Base-by-base conservation (phyloP, 2,797 vertebrate species). In the Cygnus olor region DNA sequence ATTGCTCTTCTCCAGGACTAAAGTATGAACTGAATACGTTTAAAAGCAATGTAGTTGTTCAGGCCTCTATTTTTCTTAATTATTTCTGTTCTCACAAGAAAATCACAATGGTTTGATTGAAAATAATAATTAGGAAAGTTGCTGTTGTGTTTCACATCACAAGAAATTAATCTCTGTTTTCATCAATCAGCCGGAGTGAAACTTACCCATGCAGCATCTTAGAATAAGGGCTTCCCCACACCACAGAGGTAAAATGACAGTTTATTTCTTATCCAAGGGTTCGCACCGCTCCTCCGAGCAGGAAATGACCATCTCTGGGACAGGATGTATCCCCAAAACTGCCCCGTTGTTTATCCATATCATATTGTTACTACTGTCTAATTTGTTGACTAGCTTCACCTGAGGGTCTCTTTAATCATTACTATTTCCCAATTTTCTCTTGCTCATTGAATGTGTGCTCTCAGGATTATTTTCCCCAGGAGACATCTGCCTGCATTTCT, bases 101-200 rank as follows among this genome's bases (percentile, higher is more conserved):
- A 96, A 85, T 69, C 93, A 90, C 86, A 95, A 92, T 25, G 58
- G 71, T 89, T 93, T 85, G 65, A 96, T 57, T 66, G 90, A 94
- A 95, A 95, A 93, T 63, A 95, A 71, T 93, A 80, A 96, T 93
- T 91, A 94, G 36, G 27, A 51, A 88, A 95, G 71, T 66, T 88
- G 69, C 57, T 90, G 71, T 81, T 95, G 72, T 80, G 58, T 85
- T 90, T 87, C 86, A 66, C 61, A 40, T 80, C 6, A 11, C 54
- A 45, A 95, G 56, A 93, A 88, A 96, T 95, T 93, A 93, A 91
- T 92, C 51, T 83, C 58, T 47, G 20, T 93, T 92, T 91, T 81
- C 49, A 78, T 84, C 89, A 83, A 11, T 69, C 91, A 87, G 79
- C 57, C 85, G 54, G 54, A 81, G 38, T 44, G 76, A 88, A 93